These are phyloP conservation scores for Atrina japonica DNA, from an alignment of 2,888 invertebrate species.

Conservation along the genomic window DNA sequence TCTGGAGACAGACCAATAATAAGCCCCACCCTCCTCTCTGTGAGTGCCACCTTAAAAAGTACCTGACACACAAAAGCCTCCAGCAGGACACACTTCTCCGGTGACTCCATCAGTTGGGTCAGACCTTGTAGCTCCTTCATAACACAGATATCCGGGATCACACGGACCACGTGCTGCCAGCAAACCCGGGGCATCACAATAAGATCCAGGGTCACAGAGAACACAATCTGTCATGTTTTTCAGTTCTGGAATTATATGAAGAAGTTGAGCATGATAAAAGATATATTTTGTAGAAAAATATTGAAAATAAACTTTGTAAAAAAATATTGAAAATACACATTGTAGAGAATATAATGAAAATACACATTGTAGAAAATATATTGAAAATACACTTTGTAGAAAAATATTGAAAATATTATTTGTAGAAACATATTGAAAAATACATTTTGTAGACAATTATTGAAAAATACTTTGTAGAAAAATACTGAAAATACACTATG, in stretches of 20 bases:
- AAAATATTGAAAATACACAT: background rate
- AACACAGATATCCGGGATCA: conserved; percentile 77
- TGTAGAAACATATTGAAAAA: too few relatives aligned
- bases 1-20: too few relatives aligned
- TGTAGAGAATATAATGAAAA: background rate
- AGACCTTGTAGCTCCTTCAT: conserved; percentile 72
- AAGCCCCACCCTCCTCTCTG: too few relatives aligned
- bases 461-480: too few relatives aligned
- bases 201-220: conserved; percentile 73
- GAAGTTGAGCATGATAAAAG: too few relatives aligned
- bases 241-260: conserved; percentile 60
- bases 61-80: conserved; percentile 72
- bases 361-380: background rate
- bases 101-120: conserved; percentile 74
- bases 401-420: background rate
- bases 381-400: background rate
- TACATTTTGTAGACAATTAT: too few relatives aligned
- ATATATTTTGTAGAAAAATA: background rate
- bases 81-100: conserved; percentile 75
- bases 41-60: too few relatives aligned
- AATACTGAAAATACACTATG: too few relatives aligned
- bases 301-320: background rate
- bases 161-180: conserved; percentile 72
- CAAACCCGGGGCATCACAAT: conserved; percentile 78
- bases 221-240: conserved; percentile 65